Conservation (phyloP, 2,888 invertebrate genomes). For the Microdon myrmicae region DNA sequence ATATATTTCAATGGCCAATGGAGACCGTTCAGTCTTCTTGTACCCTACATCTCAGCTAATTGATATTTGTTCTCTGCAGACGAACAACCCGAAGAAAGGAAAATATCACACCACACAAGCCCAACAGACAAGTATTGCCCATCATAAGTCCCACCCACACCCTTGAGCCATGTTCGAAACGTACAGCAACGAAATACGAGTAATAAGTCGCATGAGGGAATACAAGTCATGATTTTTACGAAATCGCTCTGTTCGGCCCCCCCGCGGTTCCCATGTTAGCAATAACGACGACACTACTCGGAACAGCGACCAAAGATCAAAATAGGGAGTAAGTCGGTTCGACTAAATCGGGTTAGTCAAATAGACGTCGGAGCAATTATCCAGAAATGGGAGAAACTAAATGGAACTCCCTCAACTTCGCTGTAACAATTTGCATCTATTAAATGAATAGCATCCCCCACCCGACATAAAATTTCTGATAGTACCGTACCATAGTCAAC, state of each 20-base stretch:
- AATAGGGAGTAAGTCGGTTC: background rate
- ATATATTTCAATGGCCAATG: too few relatives aligned
- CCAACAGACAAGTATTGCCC: constrained; percentile 18
- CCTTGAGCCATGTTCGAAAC: too few relatives aligned
- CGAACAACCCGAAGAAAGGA: constrained; percentile 31
- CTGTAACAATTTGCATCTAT: constrained; percentile 32
- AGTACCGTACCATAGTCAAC: constrained; percentile 15
- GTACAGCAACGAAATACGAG: too few relatives aligned
- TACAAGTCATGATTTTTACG: too few relatives aligned
- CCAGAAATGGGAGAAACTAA: background rate
- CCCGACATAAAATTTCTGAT: background rate
- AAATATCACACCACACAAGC: constrained; percentile 21
- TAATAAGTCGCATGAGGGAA: too few relatives aligned
- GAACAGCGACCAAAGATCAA: background rate
- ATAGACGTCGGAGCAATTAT: constrained; percentile 4
- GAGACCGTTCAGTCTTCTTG: constrained; percentile 1
- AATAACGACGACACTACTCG: too few relatives aligned
- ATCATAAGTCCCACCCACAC: too few relatives aligned
- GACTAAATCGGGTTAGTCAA: constrained; percentile 14
- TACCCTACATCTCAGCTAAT: constrained; percentile 26
- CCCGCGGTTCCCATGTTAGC: too few relatives aligned
- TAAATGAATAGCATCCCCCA: constrained; percentile 1
- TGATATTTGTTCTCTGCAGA: constrained; percentile 46
- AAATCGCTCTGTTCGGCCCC: too few relatives aligned
- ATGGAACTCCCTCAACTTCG: constrained; percentile 13